A percentile compares a stretch with the other conserved stretches of the same genome.
These are phyloP conservation scores for Tupaia tana DNA, from an alignment of 2,113 vertebrate species.

Conservation along the genomic window DNA sequence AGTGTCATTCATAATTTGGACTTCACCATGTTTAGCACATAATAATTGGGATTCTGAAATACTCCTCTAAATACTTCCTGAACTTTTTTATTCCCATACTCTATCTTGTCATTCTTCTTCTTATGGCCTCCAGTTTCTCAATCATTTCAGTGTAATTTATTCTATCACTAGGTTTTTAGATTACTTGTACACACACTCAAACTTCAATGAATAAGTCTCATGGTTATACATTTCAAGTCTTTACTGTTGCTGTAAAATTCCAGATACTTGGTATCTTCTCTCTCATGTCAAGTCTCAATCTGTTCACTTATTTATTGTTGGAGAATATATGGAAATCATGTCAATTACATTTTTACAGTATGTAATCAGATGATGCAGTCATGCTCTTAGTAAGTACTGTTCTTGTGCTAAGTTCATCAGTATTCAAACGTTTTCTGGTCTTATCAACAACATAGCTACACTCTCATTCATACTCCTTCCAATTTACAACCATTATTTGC, in stretches of 20 bases:
- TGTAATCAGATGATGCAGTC: background rate
- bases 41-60: background rate
- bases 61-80: background rate
- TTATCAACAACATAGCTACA: background rate
- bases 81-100: background rate
- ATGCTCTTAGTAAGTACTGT: background rate
- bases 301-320: background rate
- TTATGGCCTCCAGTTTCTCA: background rate
- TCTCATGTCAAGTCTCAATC: background rate
- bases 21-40: background rate
- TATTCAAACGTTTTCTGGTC: background rate
- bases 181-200: background rate
- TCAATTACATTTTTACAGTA: background rate
- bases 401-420: background rate
- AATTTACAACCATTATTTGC: background rate
- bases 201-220: background rate
- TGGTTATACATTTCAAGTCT: background rate
- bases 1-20: background rate
- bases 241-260: background rate
- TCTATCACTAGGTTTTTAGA: background rate
- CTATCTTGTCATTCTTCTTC: background rate
- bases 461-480: background rate
- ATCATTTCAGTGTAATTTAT: background rate
- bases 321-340: background rate
- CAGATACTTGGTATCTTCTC: background rate